These are phyloP conservation scores for Chironomus tepperi DNA, from an alignment of 1,140 invertebrate species.

Conservation along the genomic window DNA sequence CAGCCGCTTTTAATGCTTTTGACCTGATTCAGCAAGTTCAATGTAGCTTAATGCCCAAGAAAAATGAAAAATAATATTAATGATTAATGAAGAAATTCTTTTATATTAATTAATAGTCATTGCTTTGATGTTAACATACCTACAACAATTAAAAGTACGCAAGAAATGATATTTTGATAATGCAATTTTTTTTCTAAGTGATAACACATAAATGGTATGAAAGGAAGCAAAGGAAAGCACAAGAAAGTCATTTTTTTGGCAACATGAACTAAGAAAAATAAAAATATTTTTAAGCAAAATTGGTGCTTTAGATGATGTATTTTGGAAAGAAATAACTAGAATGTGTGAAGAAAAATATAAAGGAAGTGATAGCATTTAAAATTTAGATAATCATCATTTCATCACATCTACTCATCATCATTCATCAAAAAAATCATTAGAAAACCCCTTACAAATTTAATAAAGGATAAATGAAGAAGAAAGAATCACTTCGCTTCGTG, in stretches of 20 bases:
- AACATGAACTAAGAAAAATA: neutral
- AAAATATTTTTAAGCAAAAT: neutral
- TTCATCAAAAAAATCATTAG: neutral
- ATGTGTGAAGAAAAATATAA: neutral
- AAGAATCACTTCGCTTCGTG: neutral
- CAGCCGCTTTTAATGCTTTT: neutral
- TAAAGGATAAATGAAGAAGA: neutral
- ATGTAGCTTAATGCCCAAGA: neutral
- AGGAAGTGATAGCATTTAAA: constrained; percentile 1
- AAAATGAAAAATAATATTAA: neutral
- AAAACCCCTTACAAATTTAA: neutral
- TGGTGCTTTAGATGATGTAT: neutral
- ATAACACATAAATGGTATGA: neutral
- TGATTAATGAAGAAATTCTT: too few species aligned
- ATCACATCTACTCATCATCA: neutral
- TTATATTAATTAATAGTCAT: neutral
- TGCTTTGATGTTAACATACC: neutral
- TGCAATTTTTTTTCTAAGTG: neutral
- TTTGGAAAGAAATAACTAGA: neutral
- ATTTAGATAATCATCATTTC: constrained; percentile 9
- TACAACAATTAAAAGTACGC: neutral
- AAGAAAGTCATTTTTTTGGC: too few species aligned
- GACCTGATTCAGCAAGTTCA: neutral
- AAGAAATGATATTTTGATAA: constrained; percentile 3
- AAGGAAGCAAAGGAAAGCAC: too few species aligned